phyloP scores from a whole-genome alignment of 2,888 invertebrate genomes.

The Drosophila mettleri region DNA sequence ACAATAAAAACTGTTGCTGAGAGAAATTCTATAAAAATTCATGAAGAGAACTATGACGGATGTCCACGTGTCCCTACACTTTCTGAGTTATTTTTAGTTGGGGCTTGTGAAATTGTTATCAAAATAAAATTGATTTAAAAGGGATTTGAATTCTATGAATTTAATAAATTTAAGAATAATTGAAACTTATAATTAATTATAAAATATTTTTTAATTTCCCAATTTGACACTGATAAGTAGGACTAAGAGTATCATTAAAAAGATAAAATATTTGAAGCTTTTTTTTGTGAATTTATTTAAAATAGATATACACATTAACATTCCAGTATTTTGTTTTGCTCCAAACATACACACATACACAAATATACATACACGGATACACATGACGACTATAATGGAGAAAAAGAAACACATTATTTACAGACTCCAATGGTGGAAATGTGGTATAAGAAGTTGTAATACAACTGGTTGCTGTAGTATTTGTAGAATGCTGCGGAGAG shows the following conservation, averaged over 20 bases:
- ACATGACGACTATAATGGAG: constrained; percentile 7
- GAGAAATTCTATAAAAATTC: neutral
- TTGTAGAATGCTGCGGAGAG: constrained; percentile 68
- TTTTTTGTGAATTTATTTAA: neutral
- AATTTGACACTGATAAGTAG: too few relatives aligned
- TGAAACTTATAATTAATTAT: too few relatives aligned
- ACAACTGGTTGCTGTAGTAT: constrained; percentile 76
- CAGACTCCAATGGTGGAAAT: constrained; percentile 41
- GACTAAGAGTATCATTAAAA: too few relatives aligned
- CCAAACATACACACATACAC: constrained; percentile 6
- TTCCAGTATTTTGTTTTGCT: constrained; percentile 14
- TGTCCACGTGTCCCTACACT: neutral
- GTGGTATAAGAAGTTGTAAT: constrained; percentile 74
- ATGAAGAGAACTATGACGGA: neutral
- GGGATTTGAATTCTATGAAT: too few relatives aligned
- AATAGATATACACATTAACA: neutral
- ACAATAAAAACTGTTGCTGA: neutral
- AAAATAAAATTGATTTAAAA: neutral
- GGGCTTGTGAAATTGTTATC: neutral
- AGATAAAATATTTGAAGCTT: too few relatives aligned
- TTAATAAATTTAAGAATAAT: too few relatives aligned
- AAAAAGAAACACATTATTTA: constrained; percentile 26
- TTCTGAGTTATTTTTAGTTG: neutral
- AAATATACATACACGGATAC: constrained; percentile 2
- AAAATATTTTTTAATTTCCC: too few relatives aligned